Conservation (phyloP, 1,140 invertebrate species). For the Macrosteles quadrilineatus region DNA sequence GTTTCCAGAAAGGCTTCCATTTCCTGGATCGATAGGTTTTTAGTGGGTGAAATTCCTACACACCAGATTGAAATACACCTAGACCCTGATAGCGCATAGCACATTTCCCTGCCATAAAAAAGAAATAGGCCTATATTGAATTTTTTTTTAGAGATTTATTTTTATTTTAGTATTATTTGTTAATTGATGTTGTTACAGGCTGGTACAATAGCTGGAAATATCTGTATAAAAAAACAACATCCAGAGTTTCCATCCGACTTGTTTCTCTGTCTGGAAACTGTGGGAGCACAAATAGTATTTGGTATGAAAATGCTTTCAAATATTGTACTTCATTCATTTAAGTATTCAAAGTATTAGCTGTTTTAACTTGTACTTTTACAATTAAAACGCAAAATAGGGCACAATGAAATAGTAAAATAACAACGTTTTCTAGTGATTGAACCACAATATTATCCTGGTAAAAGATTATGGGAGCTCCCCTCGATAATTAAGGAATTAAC, state of each 20-base stretch:
- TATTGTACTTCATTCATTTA: constrained; percentile 44
- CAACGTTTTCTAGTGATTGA: not conserved
- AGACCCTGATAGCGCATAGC: too few relatives aligned
- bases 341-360: not conserved
- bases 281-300: constrained; percentile 63
- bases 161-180: not conserved
- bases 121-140: too few relatives aligned
- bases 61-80: too few relatives aligned
- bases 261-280: constrained; percentile 69
- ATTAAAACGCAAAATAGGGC: not conserved
- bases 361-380: not conserved
- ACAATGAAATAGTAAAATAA: not conserved
- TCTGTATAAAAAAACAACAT: constrained; percentile 71
- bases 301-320: constrained; percentile 50
- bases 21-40: too few relatives aligned
- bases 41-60: too few relatives aligned
- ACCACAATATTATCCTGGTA: too few relatives aligned
- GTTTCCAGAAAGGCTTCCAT: too few relatives aligned
- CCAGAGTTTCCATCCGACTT: constrained; percentile 75
- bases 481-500: too few relatives aligned
- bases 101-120: too few relatives aligned
- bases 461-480: too few relatives aligned
- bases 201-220: constrained; percentile 73
- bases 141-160: not conserved
- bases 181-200: constrained; percentile 54